phyloP scores from a whole-genome alignment of 2,797 vertebrate genomes.

The Chrysocyon brachyurus region DNA sequence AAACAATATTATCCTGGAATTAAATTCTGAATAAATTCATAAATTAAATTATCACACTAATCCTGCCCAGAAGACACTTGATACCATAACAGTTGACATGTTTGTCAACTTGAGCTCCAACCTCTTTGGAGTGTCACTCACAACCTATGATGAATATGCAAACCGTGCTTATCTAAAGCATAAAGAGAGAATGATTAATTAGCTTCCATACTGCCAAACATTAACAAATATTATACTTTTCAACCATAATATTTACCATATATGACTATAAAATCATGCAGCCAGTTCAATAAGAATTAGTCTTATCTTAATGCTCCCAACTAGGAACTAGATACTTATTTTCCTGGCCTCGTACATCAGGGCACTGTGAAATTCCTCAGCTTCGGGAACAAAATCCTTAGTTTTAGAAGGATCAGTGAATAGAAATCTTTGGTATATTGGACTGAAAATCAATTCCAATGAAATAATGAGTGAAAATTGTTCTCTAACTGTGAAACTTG shows the following conservation, averaged over 20 bases:
- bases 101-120: not conserved
- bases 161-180: not conserved
- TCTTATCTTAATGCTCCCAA: not conserved
- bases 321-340: not conserved
- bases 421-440: not conserved
- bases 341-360: not conserved
- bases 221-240: slow-evolving; percentile 28
- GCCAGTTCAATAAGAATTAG: not conserved
- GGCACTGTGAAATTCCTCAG: not conserved
- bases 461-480: slow-evolving; percentile 43
- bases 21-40: slow-evolving; percentile 41
- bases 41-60: not conserved
- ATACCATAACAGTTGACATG: not conserved
- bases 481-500: slow-evolving; percentile 39
- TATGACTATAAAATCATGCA: slow-evolving; percentile 34
- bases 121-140: not conserved
- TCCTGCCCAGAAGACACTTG: not conserved
- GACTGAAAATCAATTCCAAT: slow-evolving; percentile 44
- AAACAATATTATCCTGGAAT: not conserved
- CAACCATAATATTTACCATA: not conserved
- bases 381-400: slow-evolving; percentile 9
- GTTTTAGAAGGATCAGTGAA: not conserved
- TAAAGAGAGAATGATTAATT: not conserved
- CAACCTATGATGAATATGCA: not conserved
- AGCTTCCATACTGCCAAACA: not conserved